These are phyloP conservation scores for Ceramica pisi DNA, from an alignment of 2,888 invertebrate species.

Conservation along the genomic window DNA sequence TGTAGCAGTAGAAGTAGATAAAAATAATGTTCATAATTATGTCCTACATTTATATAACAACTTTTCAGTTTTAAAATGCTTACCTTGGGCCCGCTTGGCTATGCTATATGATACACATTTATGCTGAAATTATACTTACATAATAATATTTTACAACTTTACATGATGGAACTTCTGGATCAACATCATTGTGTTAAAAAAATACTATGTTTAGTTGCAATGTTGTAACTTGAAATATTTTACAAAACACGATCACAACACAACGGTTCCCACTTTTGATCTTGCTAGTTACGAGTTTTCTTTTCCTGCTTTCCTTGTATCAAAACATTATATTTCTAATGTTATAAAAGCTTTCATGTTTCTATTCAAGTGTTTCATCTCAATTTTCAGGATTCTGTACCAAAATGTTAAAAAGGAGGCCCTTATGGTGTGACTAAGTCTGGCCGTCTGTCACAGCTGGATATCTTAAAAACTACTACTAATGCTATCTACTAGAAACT, in stretches of 20 bases:
- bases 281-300: not conserved
- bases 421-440: too few species aligned
- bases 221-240: too few species aligned
- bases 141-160: not conserved
- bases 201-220: too few species aligned
- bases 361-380: constrained; percentile 8
- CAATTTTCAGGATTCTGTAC: too few species aligned
- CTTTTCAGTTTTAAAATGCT: not conserved
- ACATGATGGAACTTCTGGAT: not conserved
- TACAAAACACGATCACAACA: not conserved
- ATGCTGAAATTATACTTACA: not conserved
- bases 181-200: not conserved
- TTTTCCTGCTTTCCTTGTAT: not conserved
- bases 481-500: too few species aligned
- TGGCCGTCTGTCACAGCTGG: too few species aligned
- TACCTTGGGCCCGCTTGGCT: not conserved
- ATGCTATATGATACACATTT: not conserved
- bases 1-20: constrained; percentile 29
- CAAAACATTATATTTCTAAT: not conserved
- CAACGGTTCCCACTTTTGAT: not conserved
- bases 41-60: not conserved
- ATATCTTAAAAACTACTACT: too few species aligned
- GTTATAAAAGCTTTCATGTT: constrained; percentile 6
- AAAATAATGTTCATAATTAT: not conserved
- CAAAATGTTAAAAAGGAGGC: too few species aligned